Percentiles rank a stretch among this genome's conserved stretches.
Conservation (phyloP, 2,113 vertebrate genomes). For the Garra rufa region DNA sequence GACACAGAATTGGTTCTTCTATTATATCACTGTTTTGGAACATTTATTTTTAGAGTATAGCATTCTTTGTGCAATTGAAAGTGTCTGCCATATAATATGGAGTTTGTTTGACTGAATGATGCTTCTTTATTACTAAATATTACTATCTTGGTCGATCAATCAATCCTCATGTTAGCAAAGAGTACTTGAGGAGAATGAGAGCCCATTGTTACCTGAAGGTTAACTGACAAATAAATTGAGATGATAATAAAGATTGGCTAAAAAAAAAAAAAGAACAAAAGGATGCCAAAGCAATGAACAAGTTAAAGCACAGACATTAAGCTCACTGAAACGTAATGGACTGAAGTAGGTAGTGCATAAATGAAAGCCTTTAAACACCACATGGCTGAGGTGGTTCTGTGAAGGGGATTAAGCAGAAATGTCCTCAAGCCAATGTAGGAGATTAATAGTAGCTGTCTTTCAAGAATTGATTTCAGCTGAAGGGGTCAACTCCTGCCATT, state of each 20-base stretch:
- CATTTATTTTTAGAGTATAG: background rate
- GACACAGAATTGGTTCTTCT: background rate
- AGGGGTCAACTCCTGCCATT: conserved; percentile 20
- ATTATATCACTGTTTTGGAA: background rate
- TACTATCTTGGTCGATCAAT: background rate
- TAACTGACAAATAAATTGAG: background rate
- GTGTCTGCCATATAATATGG: background rate
- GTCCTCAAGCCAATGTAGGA: background rate
- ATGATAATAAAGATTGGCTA: background rate
- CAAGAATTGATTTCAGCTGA: conserved; percentile 8
- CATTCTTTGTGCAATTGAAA: background rate
- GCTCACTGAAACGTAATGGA: background rate
- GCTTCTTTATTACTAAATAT: background rate
- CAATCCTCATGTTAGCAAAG: background rate
- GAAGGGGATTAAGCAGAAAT: background rate
- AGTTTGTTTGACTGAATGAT: background rate
- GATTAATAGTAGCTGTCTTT: conserved; percentile 25
- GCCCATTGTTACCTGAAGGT: background rate
- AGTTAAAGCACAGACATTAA: conserved; percentile 2
- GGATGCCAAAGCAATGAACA: background rate
- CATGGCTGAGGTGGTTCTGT: background rate
- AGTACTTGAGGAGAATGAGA: background rate
- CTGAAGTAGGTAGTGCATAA: background rate
- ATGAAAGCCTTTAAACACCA: background rate
- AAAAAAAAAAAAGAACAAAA: conserved; percentile 4